Percentiles rank a stretch among this genome's conserved stretches.
Conservation (phyloP, 2,113 vertebrate species). For the Fregetta grallaria region DNA sequence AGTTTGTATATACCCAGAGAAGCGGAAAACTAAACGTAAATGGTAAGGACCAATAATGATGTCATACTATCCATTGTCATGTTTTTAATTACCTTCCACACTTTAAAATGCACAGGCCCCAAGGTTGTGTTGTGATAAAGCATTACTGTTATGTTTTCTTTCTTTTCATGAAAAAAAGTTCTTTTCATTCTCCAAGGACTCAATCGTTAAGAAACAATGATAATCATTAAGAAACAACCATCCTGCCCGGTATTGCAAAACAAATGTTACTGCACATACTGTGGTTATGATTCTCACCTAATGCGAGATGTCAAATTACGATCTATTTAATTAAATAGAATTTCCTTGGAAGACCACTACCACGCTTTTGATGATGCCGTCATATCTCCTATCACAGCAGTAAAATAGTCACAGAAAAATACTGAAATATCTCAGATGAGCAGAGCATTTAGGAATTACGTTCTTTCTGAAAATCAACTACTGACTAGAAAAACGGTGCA, state of each 20-base stretch:
- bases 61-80: background rate
- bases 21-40: background rate
- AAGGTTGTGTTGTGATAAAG: background rate
- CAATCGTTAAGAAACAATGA: background rate
- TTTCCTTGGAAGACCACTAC: background rate
- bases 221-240: background rate
- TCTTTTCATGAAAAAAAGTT: background rate
- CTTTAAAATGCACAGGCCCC: background rate
- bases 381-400: background rate
- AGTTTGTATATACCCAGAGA: background rate
- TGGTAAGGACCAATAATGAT: background rate
- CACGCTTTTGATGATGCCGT: background rate
- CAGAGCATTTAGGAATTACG: background rate
- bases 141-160: background rate
- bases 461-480: background rate
- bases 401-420: background rate
- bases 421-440: background rate
- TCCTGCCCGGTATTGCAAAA: background rate
- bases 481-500: background rate
- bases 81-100: background rate
- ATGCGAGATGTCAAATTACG: background rate
- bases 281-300: background rate
- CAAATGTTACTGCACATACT: rapidly evolving
- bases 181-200: background rate
- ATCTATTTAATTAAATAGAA: background rate